These are phyloP conservation scores for Platygyra sinensis DNA, from an alignment of 64 coral and sea anemone genomes.

Conservation along the genomic window DNA sequence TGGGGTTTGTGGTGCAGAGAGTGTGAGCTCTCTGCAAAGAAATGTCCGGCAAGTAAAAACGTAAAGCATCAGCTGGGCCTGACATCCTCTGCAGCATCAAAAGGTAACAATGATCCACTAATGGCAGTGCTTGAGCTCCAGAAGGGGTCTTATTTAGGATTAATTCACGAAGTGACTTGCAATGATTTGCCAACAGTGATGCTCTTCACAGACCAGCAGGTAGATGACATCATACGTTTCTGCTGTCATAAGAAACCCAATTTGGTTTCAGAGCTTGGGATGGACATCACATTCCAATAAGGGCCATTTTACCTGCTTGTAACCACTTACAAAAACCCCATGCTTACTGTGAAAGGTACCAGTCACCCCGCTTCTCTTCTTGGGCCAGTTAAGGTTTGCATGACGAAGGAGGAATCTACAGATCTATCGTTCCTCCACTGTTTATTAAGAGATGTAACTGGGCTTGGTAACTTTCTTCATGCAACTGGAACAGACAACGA, in stretches of 20 bases:
- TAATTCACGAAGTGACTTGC: conserved; percentile 57
- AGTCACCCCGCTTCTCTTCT: conserved; percentile 36
- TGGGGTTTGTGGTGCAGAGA: conserved; percentile 47
- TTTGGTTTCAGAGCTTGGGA: conserved; percentile 63
- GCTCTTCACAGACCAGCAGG: conserved; percentile 62
- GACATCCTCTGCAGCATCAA: conserved; percentile 26
- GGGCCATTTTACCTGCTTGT: conserved; percentile 61
- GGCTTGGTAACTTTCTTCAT: conserved; percentile 31
- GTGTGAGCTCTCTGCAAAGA: conserved; percentile 42
- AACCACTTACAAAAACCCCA: conserved; percentile 36
- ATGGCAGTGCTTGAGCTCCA: conserved; percentile 64
- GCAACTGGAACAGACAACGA: conserved; percentile 50
- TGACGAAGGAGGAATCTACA: conserved; percentile 43
- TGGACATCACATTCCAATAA: conserved; percentile 67
- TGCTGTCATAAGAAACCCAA: conserved; percentile 57
- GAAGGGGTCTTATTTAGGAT: conserved; percentile 52
- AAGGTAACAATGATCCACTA: conserved; percentile 57
- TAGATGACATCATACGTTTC: conserved; percentile 59
- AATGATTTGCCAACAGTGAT: conserved; percentile 76
- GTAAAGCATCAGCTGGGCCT: too few relatives aligned
- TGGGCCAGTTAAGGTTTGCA: conserved; percentile 47
- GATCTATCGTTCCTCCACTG: conserved; percentile 50
- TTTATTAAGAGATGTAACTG: conserved; percentile 30
- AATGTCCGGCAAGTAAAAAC: conserved; percentile 32
- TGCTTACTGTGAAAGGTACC: conserved; percentile 46